Conservation (phyloP, 2,888 invertebrate species). For the Meandrusa payeni region DNA sequence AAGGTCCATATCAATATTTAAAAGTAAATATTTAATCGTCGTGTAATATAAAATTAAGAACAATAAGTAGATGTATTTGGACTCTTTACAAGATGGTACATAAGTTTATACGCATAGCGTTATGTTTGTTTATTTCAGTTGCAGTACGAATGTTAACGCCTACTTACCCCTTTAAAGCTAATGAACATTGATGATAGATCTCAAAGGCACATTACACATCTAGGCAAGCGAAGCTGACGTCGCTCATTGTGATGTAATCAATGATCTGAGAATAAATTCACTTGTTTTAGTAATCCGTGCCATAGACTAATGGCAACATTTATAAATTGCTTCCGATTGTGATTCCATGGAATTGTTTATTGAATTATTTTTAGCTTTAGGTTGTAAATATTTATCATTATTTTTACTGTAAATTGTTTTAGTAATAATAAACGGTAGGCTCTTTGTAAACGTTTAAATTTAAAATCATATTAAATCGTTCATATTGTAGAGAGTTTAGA, state of each 20-base stretch:
- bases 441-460: constrained; percentile 63
- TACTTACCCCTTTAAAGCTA: constrained; percentile 13
- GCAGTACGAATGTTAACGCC: neutral
- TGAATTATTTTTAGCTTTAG: constrained; percentile 35
- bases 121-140: constrained; percentile 31
- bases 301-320: constrained; percentile 40
- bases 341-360: constrained; percentile 47
- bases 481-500: constrained; percentile 74
- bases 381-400: constrained; percentile 72
- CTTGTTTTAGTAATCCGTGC: constrained; percentile 35
- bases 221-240: constrained; percentile 11
- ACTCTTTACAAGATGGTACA: constrained; percentile 45
- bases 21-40: constrained; percentile 69
- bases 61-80: constrained; percentile 74
- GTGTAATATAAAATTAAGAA: constrained; percentile 71
- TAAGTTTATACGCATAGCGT: constrained; percentile 61
- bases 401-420: constrained; percentile 65
- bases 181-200: constrained; percentile 26
- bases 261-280: constrained; percentile 43
- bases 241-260: constrained; percentile 21
- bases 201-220: constrained; percentile 25
- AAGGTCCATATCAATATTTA: constrained; percentile 80
- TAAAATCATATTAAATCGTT: constrained; percentile 57
- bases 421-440: constrained; percentile 51
- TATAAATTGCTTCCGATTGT: constrained; percentile 34